A percentile compares a stretch with the other conserved stretches of the same genome.
Conservation (phyloP, 2,113 vertebrate genomes). For the Psammodynastes pulverulentus region DNA sequence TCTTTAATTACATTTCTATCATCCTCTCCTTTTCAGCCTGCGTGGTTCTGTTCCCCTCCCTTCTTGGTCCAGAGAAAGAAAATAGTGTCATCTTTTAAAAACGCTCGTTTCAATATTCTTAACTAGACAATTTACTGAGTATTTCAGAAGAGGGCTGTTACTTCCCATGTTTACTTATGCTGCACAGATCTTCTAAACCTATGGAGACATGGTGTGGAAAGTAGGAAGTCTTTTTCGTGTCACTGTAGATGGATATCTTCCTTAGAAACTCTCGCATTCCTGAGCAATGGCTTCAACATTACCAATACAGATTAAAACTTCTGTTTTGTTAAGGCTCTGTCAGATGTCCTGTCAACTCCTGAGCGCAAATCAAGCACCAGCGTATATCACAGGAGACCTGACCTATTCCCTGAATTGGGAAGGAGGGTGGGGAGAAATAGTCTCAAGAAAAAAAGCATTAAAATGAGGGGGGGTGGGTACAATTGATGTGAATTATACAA, state of each 20-base stretch:
- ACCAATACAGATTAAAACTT: slow-evolving; percentile 48
- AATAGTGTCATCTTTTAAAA: slow-evolving; percentile 8
- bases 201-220: slow-evolving; percentile 54
- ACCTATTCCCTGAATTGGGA: not conserved
- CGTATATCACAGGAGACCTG: slow-evolving; percentile 19
- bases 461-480: not conserved
- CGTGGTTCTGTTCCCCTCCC: slow-evolving; percentile 7
- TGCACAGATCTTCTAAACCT: slow-evolving; percentile 44
- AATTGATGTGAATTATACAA: not conserved
- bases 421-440: not conserved
- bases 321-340: slow-evolving; percentile 23
- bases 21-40: not conserved
- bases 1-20: not conserved
- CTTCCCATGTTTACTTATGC: slow-evolving; percentile 49
- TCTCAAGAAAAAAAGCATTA: not conserved
- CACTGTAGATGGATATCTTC: slow-evolving; percentile 54
- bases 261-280: slow-evolving; percentile 43
- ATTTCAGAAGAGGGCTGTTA: not conserved
- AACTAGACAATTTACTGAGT: slow-evolving; percentile 32
- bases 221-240: slow-evolving; percentile 47
- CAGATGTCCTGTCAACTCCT: slow-evolving; percentile 51
- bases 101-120: slow-evolving; percentile 19
- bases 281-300: slow-evolving; percentile 55
- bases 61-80: not conserved
- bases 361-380: slow-evolving; percentile 16